Evolutionary conservation across 2,797 vertebrate genomes (phyloP), one percentile per base, ranked within the genome.

Genomic region (Pipistrellus nathusii): DNA sequence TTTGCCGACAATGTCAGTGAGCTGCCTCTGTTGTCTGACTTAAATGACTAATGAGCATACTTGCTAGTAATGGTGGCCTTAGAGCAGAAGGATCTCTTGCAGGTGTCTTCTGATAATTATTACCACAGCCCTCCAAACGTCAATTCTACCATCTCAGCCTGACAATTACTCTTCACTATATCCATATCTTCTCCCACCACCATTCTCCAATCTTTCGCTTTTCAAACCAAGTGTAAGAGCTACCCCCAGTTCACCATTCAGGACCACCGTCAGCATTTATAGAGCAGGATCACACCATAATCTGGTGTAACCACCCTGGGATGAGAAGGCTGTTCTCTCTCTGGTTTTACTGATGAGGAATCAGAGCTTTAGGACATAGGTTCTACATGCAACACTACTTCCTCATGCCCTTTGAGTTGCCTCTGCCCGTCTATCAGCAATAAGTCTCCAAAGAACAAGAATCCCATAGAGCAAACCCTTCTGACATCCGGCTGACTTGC

Each of bases 391-490:
- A 8, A 10, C 2, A 8, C 18, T 30, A 46, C n/a, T 89, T 68
- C 68, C 76, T 10, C 38, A 57, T 0, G 13, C 41, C 35, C 66
- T 84, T 53, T 7, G 11, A 35, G 15, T 35, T 75, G 77, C 44
- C 27, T 76, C 80, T 84, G 76, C 18, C 15, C 55, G 72, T 77
- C 66, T 17, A 23, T 44, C 32, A 71, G 57, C 44, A 66, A 71
- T 13, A 68, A 73, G 75, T 38, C 53, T 82, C 81, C 55, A 62
- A 85, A 64, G 89, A 95, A 62, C 48, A 62, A 59, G 81, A 71
- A 76, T 20, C 11, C 23, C 57, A 46, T 3, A 57, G 77, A 80
- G 62, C 88, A 83, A 90, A 41, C 3, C 59, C 84, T 87, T 44
- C 55, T 15, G 76, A 53, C 51, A 78, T 23, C 32, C 35, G 41